Evolutionary conservation across 2,113 vertebrate genomes (phyloP).

Genomic region (Sapajus apella): DNA sequence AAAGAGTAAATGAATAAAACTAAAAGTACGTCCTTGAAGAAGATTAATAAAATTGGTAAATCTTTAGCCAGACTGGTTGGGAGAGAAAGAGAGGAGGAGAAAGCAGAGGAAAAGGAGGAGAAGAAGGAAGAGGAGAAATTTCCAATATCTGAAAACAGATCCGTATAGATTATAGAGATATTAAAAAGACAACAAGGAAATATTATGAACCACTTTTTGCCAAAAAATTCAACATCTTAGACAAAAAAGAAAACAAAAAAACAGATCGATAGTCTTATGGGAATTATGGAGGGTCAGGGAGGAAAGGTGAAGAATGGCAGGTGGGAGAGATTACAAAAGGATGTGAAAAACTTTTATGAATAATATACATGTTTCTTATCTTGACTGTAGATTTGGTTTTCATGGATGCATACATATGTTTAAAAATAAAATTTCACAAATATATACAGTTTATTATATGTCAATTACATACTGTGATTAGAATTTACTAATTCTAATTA

Average conservation of each 20-base stretch:
- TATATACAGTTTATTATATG: neutral
- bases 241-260: neutral
- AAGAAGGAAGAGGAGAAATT: neutral
- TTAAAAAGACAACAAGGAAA: neutral
- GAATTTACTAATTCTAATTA: neutral
- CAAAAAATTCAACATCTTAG: neutral
- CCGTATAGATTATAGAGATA: neutral
- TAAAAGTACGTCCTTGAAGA: neutral
- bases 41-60: neutral
- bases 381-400: neutral
- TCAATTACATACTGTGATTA: neutral
- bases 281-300: neutral
- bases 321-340: neutral
- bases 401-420: neutral
- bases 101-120: no score
- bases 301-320: neutral
- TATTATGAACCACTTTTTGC: neutral
- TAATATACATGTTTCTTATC: neutral
- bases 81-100: neutral
- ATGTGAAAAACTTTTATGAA: neutral
- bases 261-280: neutral
- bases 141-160: neutral
- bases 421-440: neutral
- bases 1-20: neutral
- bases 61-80: neutral